Evolutionary conservation across 1,140 invertebrate genomes (phyloP), one percentile per base, ranked within the genome.

Genomic region (Elysia chlorotica): DNA sequence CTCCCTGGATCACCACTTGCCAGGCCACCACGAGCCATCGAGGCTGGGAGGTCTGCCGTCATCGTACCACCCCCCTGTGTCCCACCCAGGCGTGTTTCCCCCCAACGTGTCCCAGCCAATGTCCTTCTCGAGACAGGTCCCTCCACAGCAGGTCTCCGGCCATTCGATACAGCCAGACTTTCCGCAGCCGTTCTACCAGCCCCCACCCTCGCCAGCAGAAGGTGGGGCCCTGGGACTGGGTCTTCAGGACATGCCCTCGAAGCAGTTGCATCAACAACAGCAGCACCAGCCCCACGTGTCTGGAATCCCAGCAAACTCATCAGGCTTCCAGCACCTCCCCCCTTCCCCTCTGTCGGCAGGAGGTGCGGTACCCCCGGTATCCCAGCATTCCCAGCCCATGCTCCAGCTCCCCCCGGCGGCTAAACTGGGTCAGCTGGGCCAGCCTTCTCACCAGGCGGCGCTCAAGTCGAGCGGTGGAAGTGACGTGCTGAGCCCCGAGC

Each of bases 401-500:
- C 41, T 14, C 10, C 41, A 48, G 41, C 41, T n/a, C 10, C 17
- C 35, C 31, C 41, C 38, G 6, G 70, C 37, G n/a, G 38, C 65
- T 6, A 59, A 37, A 33, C 36, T 48, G 10, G 61, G 59, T 41
- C 70, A 72, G 37, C 59, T 63, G 28, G 38, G 28, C 35, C 61
- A 62, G 41, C 41, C n/a, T n/a, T n/a, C n/a, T n/a, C n/a, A n/a
- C n/a, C n/a, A n/a, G n/a, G n/a, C n/a, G n/a, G n/a, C n/a, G n/a
- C n/a, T n/a, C n/a, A n/a, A n/a, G n/a, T n/a, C n/a, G n/a, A n/a
- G n/a, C n/a, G n/a, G n/a, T n/a, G n/a, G n/a, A n/a, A n/a, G n/a
- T n/a, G n/a, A n/a, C 36, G 48, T 73, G 23, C 37, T 61, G 2
- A 76, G 74, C 33, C 66, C 74, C 28, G 74, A 76, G 17, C 56